Evolutionary conservation across 2,888 invertebrate genomes (phyloP).

Genomic region (Hanleya hanleyi): DNA sequence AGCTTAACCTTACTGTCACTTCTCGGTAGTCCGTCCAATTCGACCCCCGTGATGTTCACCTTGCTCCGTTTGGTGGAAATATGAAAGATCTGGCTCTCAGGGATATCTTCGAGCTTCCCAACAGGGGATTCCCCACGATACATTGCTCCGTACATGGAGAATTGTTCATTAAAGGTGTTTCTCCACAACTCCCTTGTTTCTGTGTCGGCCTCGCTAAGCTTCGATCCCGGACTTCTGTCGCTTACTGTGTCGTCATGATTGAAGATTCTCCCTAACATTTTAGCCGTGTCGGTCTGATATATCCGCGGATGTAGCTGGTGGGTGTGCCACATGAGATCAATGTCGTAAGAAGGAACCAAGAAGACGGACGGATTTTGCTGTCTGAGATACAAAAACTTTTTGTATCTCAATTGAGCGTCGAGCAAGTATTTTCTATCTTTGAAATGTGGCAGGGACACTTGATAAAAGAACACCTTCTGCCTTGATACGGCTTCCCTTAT

Average conservation of each 20-base stretch:
- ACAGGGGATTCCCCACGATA: conserved; percentile 71
- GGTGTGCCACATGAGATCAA: conserved; percentile 74
- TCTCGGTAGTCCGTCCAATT: not conserved
- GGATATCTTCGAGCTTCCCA: conserved; percentile 65
- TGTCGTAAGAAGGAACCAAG: conserved; percentile 74
- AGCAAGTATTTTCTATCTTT: conserved; percentile 68
- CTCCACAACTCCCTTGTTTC: conserved; percentile 70
- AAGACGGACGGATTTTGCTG: conserved; percentile 70
- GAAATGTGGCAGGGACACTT: conserved; percentile 74
- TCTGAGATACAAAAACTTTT: conserved; percentile 70
- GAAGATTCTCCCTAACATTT: conserved; percentile 58
- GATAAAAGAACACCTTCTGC: conserved; percentile 73
- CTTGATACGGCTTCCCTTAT: conserved; percentile 68
- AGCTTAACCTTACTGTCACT: not conserved
- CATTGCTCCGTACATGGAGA: conserved; percentile 71
- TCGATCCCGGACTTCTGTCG: conserved; percentile 68
- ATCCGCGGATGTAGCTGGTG: conserved; percentile 68
- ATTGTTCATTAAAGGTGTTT: conserved; percentile 67
- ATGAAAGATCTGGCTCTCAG: conserved; percentile 46
- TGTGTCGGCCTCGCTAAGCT: conserved; percentile 68
- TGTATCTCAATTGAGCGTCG: conserved; percentile 67
- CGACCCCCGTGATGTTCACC: not conserved
- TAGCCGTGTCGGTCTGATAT: conserved; percentile 46
- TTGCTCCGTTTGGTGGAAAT: conserved; percentile 33
- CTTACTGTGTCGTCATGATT: conserved; percentile 73